These are phyloP conservation scores for Otocyon megalotis DNA, from an alignment of 2,113 vertebrate species.

Conservation along the genomic window DNA sequence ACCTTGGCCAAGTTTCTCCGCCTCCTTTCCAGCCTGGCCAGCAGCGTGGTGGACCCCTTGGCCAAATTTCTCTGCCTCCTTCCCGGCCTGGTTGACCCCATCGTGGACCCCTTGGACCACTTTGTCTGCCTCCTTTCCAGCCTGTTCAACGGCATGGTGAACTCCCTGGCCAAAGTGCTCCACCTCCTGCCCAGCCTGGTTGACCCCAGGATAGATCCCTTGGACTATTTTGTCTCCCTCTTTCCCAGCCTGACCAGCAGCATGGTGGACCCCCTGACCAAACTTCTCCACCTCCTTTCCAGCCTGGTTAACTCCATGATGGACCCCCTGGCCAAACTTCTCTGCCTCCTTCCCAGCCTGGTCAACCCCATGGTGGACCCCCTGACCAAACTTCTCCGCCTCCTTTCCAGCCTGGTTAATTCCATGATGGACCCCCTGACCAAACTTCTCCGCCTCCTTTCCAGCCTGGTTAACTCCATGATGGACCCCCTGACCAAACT, in stretches of 20 bases:
- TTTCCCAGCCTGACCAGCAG: constrained; percentile 18
- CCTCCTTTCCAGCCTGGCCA: constrained; percentile 76
- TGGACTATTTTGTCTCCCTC: constrained; percentile 38
- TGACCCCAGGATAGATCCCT: background rate
- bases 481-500: accelerated
- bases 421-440: background rate
- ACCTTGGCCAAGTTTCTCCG: constrained; percentile 77
- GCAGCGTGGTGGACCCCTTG: constrained; percentile 73
- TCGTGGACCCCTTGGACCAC: constrained; percentile 58
- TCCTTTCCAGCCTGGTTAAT: constrained; percentile 21
- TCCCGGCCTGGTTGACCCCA: constrained; percentile 76
- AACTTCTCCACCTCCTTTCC: background rate
- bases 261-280: background rate
- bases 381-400: background rate
- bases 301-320: background rate
- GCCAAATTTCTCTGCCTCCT: constrained; percentile 73
- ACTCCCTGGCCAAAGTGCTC: constrained; percentile 56
- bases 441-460: background rate
- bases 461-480: background rate
- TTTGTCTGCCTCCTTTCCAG: constrained; percentile 72
- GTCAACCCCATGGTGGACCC: accelerated
- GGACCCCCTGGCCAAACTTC: background rate
- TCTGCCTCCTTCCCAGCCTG: background rate
- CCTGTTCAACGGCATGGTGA: constrained; percentile 73
- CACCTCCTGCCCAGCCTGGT: constrained; percentile 68